Evolutionary conservation across 2,888 invertebrate species (phyloP).

Genomic region (Noctua comes): DNA sequence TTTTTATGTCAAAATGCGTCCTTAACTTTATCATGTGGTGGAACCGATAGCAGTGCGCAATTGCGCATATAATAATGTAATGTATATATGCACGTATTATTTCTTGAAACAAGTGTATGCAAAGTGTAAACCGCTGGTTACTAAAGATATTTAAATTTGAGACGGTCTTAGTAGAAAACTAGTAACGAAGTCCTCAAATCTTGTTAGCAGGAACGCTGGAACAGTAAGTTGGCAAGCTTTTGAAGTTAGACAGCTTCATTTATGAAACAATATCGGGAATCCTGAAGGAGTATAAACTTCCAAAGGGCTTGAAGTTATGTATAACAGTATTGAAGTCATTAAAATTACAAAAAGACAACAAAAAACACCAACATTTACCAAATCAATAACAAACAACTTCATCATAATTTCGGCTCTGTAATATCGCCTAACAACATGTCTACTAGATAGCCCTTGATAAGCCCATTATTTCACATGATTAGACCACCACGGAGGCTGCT

Average conservation of each 20-base stretch:
- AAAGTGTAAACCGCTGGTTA: neutral
- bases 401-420: conserved; percentile 1
- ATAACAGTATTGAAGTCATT: neutral
- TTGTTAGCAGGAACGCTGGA: neutral
- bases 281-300: neutral
- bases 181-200: neutral
- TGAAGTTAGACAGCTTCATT: no score
- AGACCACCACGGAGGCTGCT: conserved; percentile 43
- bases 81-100: neutral
- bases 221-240: no score
- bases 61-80: neutral
- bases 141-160: neutral
- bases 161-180: neutral
- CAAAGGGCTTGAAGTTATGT: neutral
- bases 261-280: neutral
- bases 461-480: conserved; percentile 26
- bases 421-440: conserved; percentile 16
- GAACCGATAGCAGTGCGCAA: conserved; percentile 12
- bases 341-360: neutral
- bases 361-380: neutral
- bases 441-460: conserved; percentile 21
- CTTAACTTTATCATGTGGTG: conserved; percentile 19
- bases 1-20: conserved; percentile 24
- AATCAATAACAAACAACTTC: conserved; percentile 9
- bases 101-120: neutral